These are phyloP conservation scores for Psephotus haematonotus DNA, from an alignment of 2,113 vertebrate species.

Conservation along the genomic window DNA sequence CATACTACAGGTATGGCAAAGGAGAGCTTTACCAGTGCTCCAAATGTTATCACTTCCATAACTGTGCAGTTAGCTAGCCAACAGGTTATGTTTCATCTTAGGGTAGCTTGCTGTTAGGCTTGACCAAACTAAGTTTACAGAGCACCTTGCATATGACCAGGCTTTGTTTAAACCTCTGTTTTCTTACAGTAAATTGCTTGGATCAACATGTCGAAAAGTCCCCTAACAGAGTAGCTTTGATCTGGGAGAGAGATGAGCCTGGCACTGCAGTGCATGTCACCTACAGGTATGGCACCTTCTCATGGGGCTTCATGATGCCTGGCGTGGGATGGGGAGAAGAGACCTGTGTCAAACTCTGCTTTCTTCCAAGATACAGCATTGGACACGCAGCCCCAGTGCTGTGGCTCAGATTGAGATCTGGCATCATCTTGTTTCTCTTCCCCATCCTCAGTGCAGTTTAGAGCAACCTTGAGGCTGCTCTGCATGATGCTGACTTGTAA, in stretches of 20 bases:
- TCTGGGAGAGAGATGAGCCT: slow-evolving; percentile 94
- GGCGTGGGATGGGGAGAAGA: not conserved
- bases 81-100: not conserved
- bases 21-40: not conserved
- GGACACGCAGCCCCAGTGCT: rapidly evolving
- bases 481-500: not conserved
- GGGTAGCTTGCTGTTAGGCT: not conserved
- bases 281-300: slow-evolving; percentile 80
- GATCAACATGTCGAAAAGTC: slow-evolving; percentile 85
- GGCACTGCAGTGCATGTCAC: slow-evolving; percentile 89
- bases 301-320: not conserved
- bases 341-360: not conserved
- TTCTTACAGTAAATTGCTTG: slow-evolving; percentile 89
- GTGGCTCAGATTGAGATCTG: not conserved
- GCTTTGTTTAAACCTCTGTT: slow-evolving; percentile 26
- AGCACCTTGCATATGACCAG: not conserved
- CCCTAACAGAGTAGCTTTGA: slow-evolving; percentile 87
- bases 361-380: not conserved
- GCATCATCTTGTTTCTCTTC: not conserved
- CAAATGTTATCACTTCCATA: not conserved
- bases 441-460: not conserved
- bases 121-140: not conserved
- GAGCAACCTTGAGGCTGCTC: not conserved
- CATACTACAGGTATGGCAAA: not conserved
- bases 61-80: not conserved